phyloP scores from a whole-genome alignment of 1,140 invertebrate species.

The Drosophila melanica region DNA sequence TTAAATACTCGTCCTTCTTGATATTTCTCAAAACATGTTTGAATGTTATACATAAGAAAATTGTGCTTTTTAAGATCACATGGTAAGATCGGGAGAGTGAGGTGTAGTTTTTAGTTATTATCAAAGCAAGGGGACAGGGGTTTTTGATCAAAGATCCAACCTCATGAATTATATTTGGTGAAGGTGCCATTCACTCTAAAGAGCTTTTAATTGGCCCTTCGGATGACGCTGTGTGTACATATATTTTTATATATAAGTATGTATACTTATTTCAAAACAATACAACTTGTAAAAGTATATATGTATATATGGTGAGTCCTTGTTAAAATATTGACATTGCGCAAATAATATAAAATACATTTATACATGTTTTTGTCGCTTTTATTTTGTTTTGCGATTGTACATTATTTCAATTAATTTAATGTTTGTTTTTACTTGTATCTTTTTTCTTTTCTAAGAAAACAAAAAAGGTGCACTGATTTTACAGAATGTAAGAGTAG shows the following conservation, averaged over 20 bases:
- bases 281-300: not conserved
- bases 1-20: not conserved
- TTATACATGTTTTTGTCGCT: constrained; percentile 7
- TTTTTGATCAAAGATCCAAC: constrained; percentile 2
- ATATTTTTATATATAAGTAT: constrained; percentile 3
- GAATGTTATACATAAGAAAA: constrained; percentile 6
- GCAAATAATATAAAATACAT: not conserved
- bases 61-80: not conserved
- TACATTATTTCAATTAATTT: constrained; percentile 10
- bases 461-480: constrained; percentile 83
- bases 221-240: not conserved
- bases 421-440: constrained; percentile 43
- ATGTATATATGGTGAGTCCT: constrained; percentile 6
- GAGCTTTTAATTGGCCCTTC: not conserved
- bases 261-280: not conserved
- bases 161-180: not conserved
- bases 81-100: constrained; percentile 2
- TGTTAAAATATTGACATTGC: not conserved
- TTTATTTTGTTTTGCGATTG: constrained; percentile 19
- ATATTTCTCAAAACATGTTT: constrained; percentile 13
- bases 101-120: not conserved
- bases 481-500: constrained; percentile 84
- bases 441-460: constrained; percentile 58
- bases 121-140: not conserved
- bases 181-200: not conserved